These are phyloP conservation scores for Drosophila leontia DNA, from an alignment of 1,140 invertebrate species.

Conservation along the genomic window DNA sequence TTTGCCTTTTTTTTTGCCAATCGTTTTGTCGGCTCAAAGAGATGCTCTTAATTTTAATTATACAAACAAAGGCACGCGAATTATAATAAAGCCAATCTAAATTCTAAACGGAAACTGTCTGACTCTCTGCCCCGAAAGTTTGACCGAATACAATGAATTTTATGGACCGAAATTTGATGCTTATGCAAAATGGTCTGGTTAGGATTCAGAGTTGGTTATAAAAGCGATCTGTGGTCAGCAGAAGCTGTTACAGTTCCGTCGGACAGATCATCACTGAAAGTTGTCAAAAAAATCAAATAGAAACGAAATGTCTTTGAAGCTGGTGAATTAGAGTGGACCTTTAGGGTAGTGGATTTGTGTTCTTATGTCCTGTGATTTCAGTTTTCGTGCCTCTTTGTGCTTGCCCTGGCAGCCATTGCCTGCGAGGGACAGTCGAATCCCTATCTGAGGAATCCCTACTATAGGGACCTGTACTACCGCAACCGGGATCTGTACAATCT, in stretches of 20 bases:
- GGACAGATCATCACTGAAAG: conserved; percentile 52
- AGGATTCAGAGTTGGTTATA: conserved; percentile 48
- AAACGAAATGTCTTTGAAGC: conserved; percentile 60
- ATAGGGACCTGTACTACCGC: conserved; percentile 68
- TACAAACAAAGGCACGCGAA: conserved; percentile 35
- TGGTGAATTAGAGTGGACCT: conserved; percentile 50
- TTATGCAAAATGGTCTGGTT: conserved; percentile 46
- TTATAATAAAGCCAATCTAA: conserved; percentile 73
- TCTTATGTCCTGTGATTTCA: conserved; percentile 26
- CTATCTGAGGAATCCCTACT: conserved; percentile 59
- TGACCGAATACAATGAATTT: conserved; percentile 58
- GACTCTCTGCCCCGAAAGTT: conserved; percentile 35
- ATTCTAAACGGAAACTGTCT: conserved; percentile 79
- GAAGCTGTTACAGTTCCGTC: conserved; percentile 68
- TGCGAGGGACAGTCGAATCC: conserved; percentile 68
- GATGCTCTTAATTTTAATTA: conserved; percentile 48
- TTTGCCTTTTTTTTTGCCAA: conserved; percentile 19
- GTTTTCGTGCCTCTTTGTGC: conserved; percentile 53
- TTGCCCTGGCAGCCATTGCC: conserved; percentile 41
- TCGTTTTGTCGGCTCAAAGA: conserved; percentile 36
- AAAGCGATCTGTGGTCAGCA: conserved; percentile 43
- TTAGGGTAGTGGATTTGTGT: neutral
- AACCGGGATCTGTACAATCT: conserved; percentile 78
- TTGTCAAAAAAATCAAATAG: neutral
- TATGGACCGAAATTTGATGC: conserved; percentile 61